A percentile compares a stretch with the other conserved stretches of the same genome.
These are phyloP conservation scores for Apamea monoglypha DNA, from an alignment of 2,888 invertebrate species.

Conservation along the genomic window DNA sequence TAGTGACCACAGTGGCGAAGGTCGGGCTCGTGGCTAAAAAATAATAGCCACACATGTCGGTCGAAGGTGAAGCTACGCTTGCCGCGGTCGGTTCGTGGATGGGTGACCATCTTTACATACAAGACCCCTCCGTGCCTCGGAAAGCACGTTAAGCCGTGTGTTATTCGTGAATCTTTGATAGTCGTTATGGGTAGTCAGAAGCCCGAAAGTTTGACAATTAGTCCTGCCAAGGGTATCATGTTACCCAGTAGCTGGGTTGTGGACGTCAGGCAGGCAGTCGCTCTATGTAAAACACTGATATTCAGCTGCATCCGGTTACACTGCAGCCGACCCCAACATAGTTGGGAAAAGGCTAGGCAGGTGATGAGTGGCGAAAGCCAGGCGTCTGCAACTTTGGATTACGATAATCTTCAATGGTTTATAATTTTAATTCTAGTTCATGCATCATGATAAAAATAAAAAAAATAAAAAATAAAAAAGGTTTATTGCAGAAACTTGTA, in stretches of 20 bases:
- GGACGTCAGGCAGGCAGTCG: too few species aligned
- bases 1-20: conserved; percentile 20
- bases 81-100: neutral
- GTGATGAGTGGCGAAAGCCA: neutral
- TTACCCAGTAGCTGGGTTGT: neutral
- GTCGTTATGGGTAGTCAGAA: neutral
- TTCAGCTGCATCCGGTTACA: neutral
- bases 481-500: too few species aligned
- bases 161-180: neutral
- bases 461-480: too few species aligned
- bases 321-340: neutral
- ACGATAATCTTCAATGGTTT: conserved; percentile 2
- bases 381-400: neutral
- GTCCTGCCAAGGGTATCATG: neutral
- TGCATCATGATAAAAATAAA: too few species aligned
- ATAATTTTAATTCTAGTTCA: neutral
- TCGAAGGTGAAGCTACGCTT: neutral
- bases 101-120: neutral
- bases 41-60: neutral
- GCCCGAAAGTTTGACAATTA: neutral
- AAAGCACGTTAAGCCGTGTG: neutral
- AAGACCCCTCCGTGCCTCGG: neutral
- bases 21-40: conserved; percentile 1
- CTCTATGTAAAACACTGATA: neutral
- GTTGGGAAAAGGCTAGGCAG: neutral